These are phyloP conservation scores for Eretmocerus hayati DNA, from an alignment of 2,888 invertebrate genomes.

Conservation along the genomic window DNA sequence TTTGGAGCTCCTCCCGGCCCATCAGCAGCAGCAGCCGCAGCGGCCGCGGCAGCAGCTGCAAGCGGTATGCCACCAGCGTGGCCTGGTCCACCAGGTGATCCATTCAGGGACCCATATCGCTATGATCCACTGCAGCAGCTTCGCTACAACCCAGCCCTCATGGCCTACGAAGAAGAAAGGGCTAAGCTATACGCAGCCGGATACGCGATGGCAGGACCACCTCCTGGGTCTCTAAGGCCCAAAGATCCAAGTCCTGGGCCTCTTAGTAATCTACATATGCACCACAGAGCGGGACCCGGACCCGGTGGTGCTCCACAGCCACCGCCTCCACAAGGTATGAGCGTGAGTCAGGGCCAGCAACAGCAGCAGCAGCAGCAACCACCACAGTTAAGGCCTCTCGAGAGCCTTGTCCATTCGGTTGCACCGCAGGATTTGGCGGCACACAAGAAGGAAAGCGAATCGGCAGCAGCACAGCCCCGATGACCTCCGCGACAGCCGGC, in stretches of 20 bases:
- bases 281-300: conserved; percentile 50
- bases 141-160: conserved; percentile 73
- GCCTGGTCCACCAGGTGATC: conserved; percentile 56
- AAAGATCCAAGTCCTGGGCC: conserved; percentile 51
- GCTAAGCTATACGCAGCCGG: conserved; percentile 46
- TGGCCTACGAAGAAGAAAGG: conserved; percentile 66
- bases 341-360: no score
- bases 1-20: conserved; percentile 47
- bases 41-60: conserved; percentile 13
- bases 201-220: conserved; percentile 15
- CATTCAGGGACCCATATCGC: conserved; percentile 62
- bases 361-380: no score
- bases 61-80: conserved; percentile 45
- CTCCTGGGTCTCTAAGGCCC: conserved; percentile 42
- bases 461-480: no score
- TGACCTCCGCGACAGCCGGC: no score
- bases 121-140: conserved; percentile 59
- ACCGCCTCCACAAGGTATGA: no score
- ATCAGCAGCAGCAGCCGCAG: no score
- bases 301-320: conserved; percentile 39
- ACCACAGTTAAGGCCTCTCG: no score
- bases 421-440: no score
- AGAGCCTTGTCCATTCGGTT: no score
- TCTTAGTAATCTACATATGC: conserved; percentile 51
- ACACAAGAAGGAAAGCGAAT: no score